Percentiles rank a stretch among this genome's conserved stretches.
Conservation (phyloP, 2,113 vertebrate genomes). For the Pseudopipra pipra region DNA sequence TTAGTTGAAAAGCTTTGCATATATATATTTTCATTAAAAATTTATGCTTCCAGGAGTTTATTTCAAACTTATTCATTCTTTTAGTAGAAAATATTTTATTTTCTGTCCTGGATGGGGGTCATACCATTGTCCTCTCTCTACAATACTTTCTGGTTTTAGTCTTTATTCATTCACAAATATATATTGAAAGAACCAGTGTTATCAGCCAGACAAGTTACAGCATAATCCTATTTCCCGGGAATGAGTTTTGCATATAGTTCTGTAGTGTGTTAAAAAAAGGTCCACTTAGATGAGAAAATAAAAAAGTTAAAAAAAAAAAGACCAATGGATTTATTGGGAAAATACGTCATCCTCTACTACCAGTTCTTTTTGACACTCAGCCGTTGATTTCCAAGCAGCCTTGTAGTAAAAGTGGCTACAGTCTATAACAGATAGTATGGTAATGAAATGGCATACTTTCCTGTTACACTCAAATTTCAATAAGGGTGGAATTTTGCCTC, state of each 20-base stretch:
- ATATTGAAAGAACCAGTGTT: neutral
- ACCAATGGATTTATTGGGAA: neutral
- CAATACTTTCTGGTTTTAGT: neutral
- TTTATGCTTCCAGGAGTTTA: neutral
- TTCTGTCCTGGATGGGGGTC: neutral
- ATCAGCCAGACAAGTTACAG: neutral
- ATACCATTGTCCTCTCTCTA: neutral
- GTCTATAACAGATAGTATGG: neutral
- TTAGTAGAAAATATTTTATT: neutral
- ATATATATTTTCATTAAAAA: neutral
- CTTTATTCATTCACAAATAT: neutral
- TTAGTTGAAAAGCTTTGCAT: neutral
- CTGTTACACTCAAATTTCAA: conserved; percentile 65
- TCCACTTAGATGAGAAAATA: neutral
- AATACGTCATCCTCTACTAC: neutral
- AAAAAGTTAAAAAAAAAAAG: neutral
- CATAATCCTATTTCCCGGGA: neutral
- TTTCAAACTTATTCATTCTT: neutral
- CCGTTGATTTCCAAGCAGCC: neutral
- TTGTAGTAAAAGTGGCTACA: neutral
- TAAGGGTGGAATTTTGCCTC: conserved; percentile 58
- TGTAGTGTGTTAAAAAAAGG: neutral
- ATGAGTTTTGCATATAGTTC: neutral
- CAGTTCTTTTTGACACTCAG: neutral
- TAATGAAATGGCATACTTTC: conserved; percentile 45